Percentiles rank a stretch among this genome's conserved stretches.
These are phyloP conservation scores for Himalopsyche anomala DNA, from an alignment of 2,888 invertebrate species.

Conservation along the genomic window DNA sequence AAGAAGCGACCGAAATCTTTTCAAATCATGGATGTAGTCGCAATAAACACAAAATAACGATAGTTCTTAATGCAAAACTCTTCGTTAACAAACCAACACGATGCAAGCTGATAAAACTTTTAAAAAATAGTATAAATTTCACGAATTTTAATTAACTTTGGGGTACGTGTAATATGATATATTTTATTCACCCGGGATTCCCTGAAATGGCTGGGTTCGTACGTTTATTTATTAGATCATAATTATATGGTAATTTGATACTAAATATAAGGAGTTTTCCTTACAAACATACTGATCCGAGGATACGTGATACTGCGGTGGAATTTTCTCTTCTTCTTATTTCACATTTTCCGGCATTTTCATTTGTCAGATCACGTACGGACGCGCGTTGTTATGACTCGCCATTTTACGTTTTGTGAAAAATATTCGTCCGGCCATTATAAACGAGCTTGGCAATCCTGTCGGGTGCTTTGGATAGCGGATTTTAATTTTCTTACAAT, in stretches of 20 bases:
- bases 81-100: too few species aligned
- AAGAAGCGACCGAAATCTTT: too few species aligned
- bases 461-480: slow-evolving; percentile 35
- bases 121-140: too few species aligned
- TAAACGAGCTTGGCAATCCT: slow-evolving; percentile 51
- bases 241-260: slow-evolving; percentile 60
- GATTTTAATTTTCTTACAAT: slow-evolving; percentile 54
- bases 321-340: slow-evolving; percentile 46
- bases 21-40: too few species aligned
- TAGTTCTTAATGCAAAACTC: too few species aligned
- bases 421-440: slow-evolving; percentile 54
- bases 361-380: slow-evolving; percentile 61
- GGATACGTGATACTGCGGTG: slow-evolving; percentile 14
- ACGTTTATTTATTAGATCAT: slow-evolving; percentile 36
- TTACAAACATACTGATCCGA: slow-evolving; percentile 5
- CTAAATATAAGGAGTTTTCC: slow-evolving; percentile 46
- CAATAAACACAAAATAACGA: too few species aligned
- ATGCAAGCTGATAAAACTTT: too few species aligned
- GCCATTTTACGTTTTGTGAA: slow-evolving; percentile 60
- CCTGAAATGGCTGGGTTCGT: not conserved
- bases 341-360: slow-evolving; percentile 57
- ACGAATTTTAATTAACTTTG: too few species aligned
- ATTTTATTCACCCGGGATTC: too few species aligned
- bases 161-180: too few species aligned
- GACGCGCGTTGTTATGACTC: slow-evolving; percentile 62